Percentiles rank a stretch among this genome's conserved stretches.
phyloP scores from a whole-genome alignment of 2,797 vertebrate species.

The Danionella dracula region DNA sequence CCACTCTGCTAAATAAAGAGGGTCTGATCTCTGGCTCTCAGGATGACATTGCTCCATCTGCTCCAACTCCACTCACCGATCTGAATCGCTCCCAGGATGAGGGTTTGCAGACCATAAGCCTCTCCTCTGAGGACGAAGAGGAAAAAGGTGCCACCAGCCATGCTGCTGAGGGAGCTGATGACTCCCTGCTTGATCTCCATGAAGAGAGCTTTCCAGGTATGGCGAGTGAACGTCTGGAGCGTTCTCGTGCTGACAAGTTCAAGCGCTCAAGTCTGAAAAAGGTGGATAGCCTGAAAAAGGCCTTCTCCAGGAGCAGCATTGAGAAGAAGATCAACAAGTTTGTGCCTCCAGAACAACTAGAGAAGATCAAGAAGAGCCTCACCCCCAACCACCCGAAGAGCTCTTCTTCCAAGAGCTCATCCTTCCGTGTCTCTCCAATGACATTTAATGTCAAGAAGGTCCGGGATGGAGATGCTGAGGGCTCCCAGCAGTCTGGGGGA shows the following conservation, averaged over 20 bases:
- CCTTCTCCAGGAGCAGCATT: slow-evolving; percentile 89
- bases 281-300: slow-evolving; percentile 93
- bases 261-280: slow-evolving; percentile 91
- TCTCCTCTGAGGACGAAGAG: slow-evolving; percentile 83
- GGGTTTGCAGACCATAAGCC: slow-evolving; percentile 81
- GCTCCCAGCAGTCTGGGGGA: not conserved
- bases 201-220: slow-evolving; percentile 61
- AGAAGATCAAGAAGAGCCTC: slow-evolving; percentile 91
- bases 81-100: slow-evolving; percentile 76
- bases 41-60: slow-evolving; percentile 61
- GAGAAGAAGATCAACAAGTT: slow-evolving; percentile 96
- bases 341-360: slow-evolving; percentile 84
- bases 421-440: slow-evolving; percentile 84
- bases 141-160: slow-evolving; percentile 34
- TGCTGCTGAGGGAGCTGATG: slow-evolving; percentile 14
- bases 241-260: slow-evolving; percentile 83
- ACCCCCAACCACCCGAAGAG: slow-evolving; percentile 83
- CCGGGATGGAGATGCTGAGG: slow-evolving; percentile 68
- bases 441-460: slow-evolving; percentile 81
- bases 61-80: slow-evolving; percentile 58
- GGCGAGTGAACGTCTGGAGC: slow-evolving; percentile 67
- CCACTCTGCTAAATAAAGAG: slow-evolving; percentile 80
- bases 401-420: slow-evolving; percentile 74
- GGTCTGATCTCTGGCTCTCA: slow-evolving; percentile 59
- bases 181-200: slow-evolving; percentile 36